These are phyloP conservation scores for Drymonia ruficornis DNA, from an alignment of 2,888 invertebrate genomes.

Conservation along the genomic window DNA sequence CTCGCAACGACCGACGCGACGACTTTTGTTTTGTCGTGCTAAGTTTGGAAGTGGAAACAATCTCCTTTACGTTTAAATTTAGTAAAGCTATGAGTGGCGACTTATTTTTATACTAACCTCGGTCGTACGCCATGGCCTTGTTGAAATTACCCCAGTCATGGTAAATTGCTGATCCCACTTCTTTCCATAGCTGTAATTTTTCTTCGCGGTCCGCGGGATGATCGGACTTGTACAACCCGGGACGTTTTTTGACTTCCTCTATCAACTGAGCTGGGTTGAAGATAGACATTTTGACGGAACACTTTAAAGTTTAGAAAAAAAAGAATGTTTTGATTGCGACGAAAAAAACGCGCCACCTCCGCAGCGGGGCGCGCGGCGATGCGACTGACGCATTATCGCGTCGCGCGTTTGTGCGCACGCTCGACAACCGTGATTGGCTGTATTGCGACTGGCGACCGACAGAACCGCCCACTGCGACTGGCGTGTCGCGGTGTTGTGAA, in stretches of 20 bases:
- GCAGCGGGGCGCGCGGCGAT: constrained; percentile 43
- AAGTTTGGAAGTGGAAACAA: no score
- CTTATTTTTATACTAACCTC: constrained; percentile 60
- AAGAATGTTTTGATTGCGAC: constrained; percentile 41
- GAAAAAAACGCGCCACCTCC: constrained; percentile 57
- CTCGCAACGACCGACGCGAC: no score
- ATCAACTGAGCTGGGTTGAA: constrained; percentile 67
- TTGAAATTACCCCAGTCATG: constrained; percentile 65
- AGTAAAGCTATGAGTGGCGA: no score
- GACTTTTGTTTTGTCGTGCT: no score
- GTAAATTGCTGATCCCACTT: constrained; percentile 69
- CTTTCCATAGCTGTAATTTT: constrained; percentile 71
- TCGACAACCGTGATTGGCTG: constrained; percentile 44
- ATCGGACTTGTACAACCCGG: constrained; percentile 63
- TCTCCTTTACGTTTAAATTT: no score
- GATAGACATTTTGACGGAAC: constrained; percentile 41
- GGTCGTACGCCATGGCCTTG: constrained; percentile 73
- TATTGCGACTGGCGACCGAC: constrained; percentile 43
- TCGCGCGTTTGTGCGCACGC: constrained; percentile 49
- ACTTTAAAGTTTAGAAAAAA: constrained; percentile 27
- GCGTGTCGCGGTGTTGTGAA: constrained; percentile 43
- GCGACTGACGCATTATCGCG: constrained; percentile 56
- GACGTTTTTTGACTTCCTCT: constrained; percentile 75
- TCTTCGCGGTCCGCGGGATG: constrained; percentile 79
- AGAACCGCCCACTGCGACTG: constrained; percentile 56